Base-by-base conservation (phyloP, 2,113 vertebrate species). In the Dunckerocampus dactyliophorus region DNA sequence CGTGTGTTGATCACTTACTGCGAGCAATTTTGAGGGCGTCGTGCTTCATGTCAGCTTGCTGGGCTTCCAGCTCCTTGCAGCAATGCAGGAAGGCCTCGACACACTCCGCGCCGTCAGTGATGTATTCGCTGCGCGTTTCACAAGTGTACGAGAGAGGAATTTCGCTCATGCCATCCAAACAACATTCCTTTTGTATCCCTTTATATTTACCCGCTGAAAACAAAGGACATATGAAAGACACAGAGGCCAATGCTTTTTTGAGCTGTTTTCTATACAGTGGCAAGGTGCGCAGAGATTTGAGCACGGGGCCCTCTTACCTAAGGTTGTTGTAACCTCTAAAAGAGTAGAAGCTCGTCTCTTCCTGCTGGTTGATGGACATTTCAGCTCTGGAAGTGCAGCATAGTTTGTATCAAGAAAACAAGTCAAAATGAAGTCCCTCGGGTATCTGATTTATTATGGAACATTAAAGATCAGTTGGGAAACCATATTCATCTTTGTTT, bases 41-140 rank as follows among this genome's bases (percentile, higher is more conserved):
- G 6, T 77, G 59, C 46, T 59, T 79, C 8, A 1, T 46, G 0
- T 83, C 81, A 13, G 50, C 34, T 28, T 8, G 42, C 31, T 66
- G 43, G 1, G 0, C 59, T 24, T 63, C 20, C 34, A 88, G 63
- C 16, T 69, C 64, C 0, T 6, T 74, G 84, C 95, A 97, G 79
- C 95, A 97, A 70, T 88, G 64, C 0, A 94, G 68, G 85, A 97
- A 97, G 55, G 89, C 92, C 0, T 1, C 28, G 0, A 76, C 21
- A 6, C 94, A 97, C 0, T 64, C 19, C 0, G 19, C 1, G 1
- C 76, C 88, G 0, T 90, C 90, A 10, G 17, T 1, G 65, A 97
- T 87, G 77, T 90, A 94, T 62, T 47, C 37, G 0, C 59, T 59
- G 7, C 94, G 77, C 0, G 3, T 72, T 24, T 92, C 62, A 4